Evolutionary conservation across 2,888 invertebrate species (phyloP).

Genomic region (Drosophila kuntzei): DNA sequence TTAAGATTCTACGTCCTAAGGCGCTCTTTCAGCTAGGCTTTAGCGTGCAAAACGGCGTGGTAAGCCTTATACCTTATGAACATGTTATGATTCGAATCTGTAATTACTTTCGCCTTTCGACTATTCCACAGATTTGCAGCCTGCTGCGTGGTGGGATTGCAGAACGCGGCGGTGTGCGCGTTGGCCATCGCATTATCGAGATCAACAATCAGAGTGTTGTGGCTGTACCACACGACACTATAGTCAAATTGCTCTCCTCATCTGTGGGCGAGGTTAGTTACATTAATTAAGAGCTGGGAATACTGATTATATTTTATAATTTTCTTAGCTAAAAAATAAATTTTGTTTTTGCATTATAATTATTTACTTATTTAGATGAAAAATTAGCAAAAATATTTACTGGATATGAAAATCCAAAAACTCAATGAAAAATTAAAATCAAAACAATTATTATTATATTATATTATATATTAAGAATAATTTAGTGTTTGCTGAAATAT

Average conservation of each 20-base stretch:
- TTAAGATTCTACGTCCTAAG: constrained; percentile 99
- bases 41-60: constrained; percentile 99
- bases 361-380: too few species aligned
- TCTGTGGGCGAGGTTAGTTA: constrained; percentile 97
- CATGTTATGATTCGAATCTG: neutral
- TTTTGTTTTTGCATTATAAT: too few species aligned
- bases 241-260: constrained; percentile 99
- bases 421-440: too few species aligned
- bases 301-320: too few species aligned
- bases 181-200: constrained; percentile 99
- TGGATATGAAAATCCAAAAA: too few species aligned
- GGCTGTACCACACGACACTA: constrained; percentile 99
- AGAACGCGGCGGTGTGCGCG: constrained; percentile 98
- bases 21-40: constrained; percentile 99
- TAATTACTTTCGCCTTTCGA: neutral
- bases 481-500: too few species aligned
- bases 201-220: constrained; percentile 99
- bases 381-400: too few species aligned
- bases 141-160: constrained; percentile 99
- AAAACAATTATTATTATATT: too few species aligned
- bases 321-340: too few species aligned
- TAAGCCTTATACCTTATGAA: constrained; percentile 86
- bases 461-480: too few species aligned
- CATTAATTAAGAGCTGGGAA: too few species aligned
- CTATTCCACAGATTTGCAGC: constrained; percentile 94